These are phyloP conservation scores for Mirounga angustirostris DNA, from an alignment of 2,113 vertebrate species.

Conservation along the genomic window DNA sequence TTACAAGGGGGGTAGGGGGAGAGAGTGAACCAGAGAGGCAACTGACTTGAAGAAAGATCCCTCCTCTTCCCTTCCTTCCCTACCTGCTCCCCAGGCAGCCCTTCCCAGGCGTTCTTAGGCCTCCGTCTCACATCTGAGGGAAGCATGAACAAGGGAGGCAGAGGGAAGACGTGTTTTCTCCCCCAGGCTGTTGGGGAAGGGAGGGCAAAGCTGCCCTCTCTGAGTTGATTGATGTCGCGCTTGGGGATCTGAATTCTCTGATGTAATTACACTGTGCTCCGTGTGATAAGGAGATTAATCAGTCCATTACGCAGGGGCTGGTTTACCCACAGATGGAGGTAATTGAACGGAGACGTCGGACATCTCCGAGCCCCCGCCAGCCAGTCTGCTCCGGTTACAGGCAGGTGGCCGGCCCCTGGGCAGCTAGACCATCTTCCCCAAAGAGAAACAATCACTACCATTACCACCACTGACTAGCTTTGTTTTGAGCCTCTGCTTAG, in stretches of 20 bases:
- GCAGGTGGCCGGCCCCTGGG: constrained; percentile 40
- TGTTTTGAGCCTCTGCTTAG: neutral
- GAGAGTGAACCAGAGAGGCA: neutral
- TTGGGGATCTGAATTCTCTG: constrained; percentile 88
- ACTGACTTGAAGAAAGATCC: neutral
- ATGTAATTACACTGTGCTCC: constrained; percentile 93
- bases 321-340: constrained; percentile 87
- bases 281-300: constrained; percentile 94
- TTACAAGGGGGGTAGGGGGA: neutral
- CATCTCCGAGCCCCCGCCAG: constrained; percentile 43
- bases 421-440: neutral
- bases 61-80: neutral
- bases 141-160: neutral
- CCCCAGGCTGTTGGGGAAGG: constrained; percentile 38
- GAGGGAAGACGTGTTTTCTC: neutral
- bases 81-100: neutral
- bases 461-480: neutral
- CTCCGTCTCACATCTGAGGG: neutral
- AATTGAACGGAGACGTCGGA: constrained; percentile 89
- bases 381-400: neutral
- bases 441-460: neutral
- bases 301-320: constrained; percentile 88
- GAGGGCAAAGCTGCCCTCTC: constrained; percentile 61
- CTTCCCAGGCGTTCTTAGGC: neutral
- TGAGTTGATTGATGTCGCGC: constrained; percentile 90